A percentile compares a stretch with the other conserved stretches of the same genome.
These are phyloP conservation scores for Pemphigus obesinymphae DNA, from an alignment of 1,140 invertebrate genomes.

Conservation along the genomic window DNA sequence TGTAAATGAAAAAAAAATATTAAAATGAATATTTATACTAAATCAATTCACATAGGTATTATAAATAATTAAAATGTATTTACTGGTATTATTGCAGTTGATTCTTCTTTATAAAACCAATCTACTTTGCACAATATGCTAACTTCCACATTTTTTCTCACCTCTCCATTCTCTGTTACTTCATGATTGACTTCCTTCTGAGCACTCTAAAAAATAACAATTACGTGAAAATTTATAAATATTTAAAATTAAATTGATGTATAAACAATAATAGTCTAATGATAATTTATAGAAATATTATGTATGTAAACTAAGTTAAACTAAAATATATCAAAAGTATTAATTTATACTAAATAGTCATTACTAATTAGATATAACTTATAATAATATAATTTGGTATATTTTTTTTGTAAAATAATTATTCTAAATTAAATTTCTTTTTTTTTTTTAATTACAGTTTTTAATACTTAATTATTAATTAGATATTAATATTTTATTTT, in stretches of 20 bases:
- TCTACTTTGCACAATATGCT: conserved; percentile 62
- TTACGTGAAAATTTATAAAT: neutral
- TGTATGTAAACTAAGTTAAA: no score
- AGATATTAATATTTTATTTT: no score
- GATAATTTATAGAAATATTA: no score
- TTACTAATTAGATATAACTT: no score
- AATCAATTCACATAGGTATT: neutral
- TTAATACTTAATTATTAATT: no score
- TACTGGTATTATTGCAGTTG: conserved; percentile 48
- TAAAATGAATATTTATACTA: neutral
- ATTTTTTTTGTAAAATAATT: no score
- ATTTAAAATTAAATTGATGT: neutral
- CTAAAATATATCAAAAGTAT: no score
- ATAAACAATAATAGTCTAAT: no score
- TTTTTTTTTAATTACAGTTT: no score
- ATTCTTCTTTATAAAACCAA: conserved; percentile 59
- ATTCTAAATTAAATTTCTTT: no score
- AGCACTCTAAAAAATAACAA: conserved; percentile 52
- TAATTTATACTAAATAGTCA: no score
- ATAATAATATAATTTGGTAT: no score
- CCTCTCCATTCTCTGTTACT: conserved; percentile 50
- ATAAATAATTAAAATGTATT: conserved; percentile 39
- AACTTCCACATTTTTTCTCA: conserved; percentile 63
- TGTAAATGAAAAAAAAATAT: neutral
- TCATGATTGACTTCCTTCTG: conserved; percentile 54